A percentile compares a stretch with the other conserved stretches of the same genome.
phyloP scores from a whole-genome alignment of 2,888 invertebrate species.

The Scaptomyza flava region DNA sequence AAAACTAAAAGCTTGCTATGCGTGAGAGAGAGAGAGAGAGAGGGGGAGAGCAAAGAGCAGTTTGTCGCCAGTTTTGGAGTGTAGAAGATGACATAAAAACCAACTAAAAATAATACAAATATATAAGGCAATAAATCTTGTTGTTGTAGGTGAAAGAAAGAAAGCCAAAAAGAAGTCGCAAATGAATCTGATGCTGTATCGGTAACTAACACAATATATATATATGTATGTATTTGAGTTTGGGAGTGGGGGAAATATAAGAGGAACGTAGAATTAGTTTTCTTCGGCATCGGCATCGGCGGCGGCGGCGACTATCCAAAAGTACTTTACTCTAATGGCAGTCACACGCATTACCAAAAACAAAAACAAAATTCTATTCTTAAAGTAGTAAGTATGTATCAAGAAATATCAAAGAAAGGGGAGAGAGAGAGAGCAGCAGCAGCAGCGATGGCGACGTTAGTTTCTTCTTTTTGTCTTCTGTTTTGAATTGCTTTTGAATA shows the following conservation, averaged over 20 bases:
- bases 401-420: slow-evolving; percentile 53
- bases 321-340: slow-evolving; percentile 74
- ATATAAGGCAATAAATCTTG: slow-evolving; percentile 80
- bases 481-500: slow-evolving; percentile 72
- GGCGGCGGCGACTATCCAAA: slow-evolving; percentile 54
- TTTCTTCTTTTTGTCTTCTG: slow-evolving; percentile 23
- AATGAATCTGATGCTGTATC: slow-evolving; percentile 53
- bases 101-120: slow-evolving; percentile 82
- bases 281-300: neutral
- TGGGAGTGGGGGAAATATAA: neutral
- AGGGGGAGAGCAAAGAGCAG: slow-evolving; percentile 7
- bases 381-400: slow-evolving; percentile 50
- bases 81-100: slow-evolving; percentile 62
- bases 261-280: slow-evolving; percentile 2
- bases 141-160: slow-evolving; percentile 82
- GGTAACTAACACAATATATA: slow-evolving; percentile 27
- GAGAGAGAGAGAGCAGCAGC: slow-evolving; percentile 24
- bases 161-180: slow-evolving; percentile 31
- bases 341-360: slow-evolving; percentile 69
- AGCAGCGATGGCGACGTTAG: slow-evolving; percentile 58
- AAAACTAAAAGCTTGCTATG: slow-evolving; percentile 42
- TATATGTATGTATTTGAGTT: neutral
- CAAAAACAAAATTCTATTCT: slow-evolving; percentile 43
- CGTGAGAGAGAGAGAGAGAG: neutral
- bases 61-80: slow-evolving; percentile 28